These are phyloP conservation scores for Ditylenchus weischeri DNA, from an alignment of 2,888 invertebrate genomes.

Conservation along the genomic window DNA sequence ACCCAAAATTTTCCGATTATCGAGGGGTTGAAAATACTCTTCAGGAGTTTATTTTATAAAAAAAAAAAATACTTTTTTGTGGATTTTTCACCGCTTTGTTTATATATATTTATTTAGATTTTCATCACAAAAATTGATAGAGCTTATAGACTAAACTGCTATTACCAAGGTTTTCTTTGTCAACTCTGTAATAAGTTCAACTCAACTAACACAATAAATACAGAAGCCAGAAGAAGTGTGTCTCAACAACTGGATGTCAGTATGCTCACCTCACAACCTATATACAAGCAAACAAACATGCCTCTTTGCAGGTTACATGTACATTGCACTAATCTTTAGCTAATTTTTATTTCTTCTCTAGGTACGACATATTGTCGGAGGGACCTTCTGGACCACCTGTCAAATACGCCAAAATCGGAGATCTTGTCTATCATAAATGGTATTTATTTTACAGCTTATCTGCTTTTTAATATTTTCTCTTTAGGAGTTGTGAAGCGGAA, in stretches of 20 bases:
- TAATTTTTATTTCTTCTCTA: slow-evolving; percentile 17
- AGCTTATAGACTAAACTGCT: slow-evolving; percentile 54
- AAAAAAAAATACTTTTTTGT: neutral
- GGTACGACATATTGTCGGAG: slow-evolving; percentile 54
- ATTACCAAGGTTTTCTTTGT: slow-evolving; percentile 38
- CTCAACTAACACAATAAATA: too few species aligned
- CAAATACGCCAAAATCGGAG: slow-evolving; percentile 55
- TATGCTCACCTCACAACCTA: slow-evolving; percentile 45
- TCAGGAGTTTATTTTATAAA: too few species aligned
- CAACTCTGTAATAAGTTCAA: too few species aligned
- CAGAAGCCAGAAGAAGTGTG: slow-evolving; percentile 50
- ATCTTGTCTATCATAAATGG: slow-evolving; percentile 54
- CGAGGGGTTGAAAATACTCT: too few species aligned
- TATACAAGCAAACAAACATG: slow-evolving; percentile 46
- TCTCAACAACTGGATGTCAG: slow-evolving; percentile 51
- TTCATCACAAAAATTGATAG: slow-evolving; percentile 57
- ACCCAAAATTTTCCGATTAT: too few species aligned
- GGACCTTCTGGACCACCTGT: slow-evolving; percentile 47
- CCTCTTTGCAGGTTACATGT: slow-evolving; percentile 45
- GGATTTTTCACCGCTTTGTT: neutral
- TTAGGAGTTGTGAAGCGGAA: slow-evolving; percentile 32
- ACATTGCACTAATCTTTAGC: neutral
- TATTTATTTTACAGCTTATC: too few species aligned
- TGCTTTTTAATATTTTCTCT: too few species aligned
- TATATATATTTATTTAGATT: slow-evolving; percentile 42